Evolutionary conservation across 2,888 invertebrate species (phyloP).

Genomic region (Limnephilus marmoratus): DNA sequence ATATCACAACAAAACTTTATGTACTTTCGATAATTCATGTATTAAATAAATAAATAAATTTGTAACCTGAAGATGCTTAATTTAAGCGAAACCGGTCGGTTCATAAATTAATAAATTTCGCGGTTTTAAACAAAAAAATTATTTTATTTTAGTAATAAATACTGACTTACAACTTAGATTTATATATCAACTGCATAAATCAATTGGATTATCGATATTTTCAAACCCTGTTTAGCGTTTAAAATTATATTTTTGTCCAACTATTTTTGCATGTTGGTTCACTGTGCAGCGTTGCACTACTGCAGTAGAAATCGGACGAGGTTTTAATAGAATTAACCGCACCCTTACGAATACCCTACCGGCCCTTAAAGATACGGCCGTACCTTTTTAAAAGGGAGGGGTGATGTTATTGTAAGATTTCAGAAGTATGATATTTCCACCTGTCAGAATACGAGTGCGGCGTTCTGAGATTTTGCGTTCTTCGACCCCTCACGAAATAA

Average conservation of each 20-base stretch:
- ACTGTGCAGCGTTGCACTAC: neutral
- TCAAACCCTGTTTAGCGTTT: no score
- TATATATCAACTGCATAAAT: no score
- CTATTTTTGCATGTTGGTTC: neutral
- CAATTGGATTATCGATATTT: no score
- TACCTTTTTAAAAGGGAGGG: neutral
- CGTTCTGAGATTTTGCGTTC: neutral
- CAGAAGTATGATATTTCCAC: neutral
- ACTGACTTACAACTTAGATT: no score
- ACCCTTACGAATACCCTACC: neutral
- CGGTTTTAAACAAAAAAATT: no score
- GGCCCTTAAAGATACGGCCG: neutral
- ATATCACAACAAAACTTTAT: no score
- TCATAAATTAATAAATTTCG: no score
- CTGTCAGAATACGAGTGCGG: neutral
- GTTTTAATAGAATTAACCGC: constrained; percentile 31
- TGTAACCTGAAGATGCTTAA: no score
- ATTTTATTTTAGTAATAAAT: no score
- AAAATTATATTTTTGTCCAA: neutral
- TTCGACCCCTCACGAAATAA: neutral
- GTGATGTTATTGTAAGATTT: neutral
- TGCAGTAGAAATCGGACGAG: constrained; percentile 11
- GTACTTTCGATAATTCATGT: no score
- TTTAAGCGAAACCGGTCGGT: no score
- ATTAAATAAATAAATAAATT: no score